Conservation (phyloP, 2,797 vertebrate genomes). For the Antrozous pallidus region DNA sequence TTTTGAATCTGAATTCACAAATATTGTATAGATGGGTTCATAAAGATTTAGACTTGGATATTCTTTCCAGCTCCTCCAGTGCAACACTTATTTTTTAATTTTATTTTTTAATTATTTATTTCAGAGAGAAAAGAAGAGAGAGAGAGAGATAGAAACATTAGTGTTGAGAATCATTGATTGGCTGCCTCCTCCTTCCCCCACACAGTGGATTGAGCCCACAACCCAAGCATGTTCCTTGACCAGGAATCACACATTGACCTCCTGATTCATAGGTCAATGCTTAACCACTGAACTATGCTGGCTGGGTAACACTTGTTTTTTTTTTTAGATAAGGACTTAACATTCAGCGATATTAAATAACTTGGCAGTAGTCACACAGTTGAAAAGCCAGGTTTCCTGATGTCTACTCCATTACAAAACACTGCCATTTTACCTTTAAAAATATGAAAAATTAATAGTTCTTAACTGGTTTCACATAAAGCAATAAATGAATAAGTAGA, state of each 20-base stretch:
- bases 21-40: not conserved
- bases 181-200: no score
- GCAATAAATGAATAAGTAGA: not conserved
- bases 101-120: no score
- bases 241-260: no score
- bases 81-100: not conserved
- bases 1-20: not conserved
- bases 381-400: not conserved
- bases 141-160: no score
- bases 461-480: not conserved
- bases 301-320: not conserved
- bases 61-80: not conserved
- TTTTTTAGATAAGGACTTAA: not conserved
- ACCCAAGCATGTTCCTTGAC: no score
- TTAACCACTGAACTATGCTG: no score
- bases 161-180: no score
- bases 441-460: not conserved
- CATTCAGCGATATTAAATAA: not conserved
- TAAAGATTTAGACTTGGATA: not conserved
- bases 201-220: no score
- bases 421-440: not conserved
- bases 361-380: not conserved
- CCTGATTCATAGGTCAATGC: no score
- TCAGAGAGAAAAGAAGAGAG: no score
- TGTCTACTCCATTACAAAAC: not conserved